phyloP scores from a whole-genome alignment of 2,113 vertebrate species.

The Ailuropoda melanoleuca region DNA sequence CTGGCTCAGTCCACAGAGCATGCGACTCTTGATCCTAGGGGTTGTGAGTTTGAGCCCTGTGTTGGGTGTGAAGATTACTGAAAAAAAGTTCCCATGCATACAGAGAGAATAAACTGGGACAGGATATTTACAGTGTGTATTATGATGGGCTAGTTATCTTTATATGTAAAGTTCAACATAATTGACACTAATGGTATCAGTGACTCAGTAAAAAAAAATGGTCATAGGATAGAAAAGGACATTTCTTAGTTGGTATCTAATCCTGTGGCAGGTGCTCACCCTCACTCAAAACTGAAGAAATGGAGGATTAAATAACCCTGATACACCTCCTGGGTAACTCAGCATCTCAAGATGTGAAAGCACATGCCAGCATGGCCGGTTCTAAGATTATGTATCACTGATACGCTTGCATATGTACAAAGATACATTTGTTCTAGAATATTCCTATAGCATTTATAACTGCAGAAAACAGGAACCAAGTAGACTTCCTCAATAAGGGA shows the following conservation, averaged over 20 bases:
- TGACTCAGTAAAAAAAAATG: background rate
- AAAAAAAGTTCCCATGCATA: background rate
- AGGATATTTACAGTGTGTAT: background rate
- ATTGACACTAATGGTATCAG: background rate
- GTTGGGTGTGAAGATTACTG: background rate
- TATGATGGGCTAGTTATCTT: background rate
- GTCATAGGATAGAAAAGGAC: background rate
- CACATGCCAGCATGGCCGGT: background rate
- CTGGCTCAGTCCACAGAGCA: background rate
- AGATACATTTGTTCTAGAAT: background rate
- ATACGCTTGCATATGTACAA: background rate
- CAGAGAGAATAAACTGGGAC: background rate
- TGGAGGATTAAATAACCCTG: background rate
- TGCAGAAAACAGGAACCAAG: background rate
- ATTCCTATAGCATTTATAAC: background rate
- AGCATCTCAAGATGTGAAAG: background rate
- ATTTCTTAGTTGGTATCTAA: background rate
- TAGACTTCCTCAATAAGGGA: background rate
- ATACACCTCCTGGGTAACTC: background rate
- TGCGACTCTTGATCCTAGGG: background rate
- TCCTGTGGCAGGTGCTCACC: background rate
- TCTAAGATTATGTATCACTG: background rate
- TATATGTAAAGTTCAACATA: background rate
- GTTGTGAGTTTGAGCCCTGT: background rate
- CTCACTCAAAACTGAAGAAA: background rate